Conservation (phyloP, 2,888 invertebrate genomes). For the Tridacna gigas region DNA sequence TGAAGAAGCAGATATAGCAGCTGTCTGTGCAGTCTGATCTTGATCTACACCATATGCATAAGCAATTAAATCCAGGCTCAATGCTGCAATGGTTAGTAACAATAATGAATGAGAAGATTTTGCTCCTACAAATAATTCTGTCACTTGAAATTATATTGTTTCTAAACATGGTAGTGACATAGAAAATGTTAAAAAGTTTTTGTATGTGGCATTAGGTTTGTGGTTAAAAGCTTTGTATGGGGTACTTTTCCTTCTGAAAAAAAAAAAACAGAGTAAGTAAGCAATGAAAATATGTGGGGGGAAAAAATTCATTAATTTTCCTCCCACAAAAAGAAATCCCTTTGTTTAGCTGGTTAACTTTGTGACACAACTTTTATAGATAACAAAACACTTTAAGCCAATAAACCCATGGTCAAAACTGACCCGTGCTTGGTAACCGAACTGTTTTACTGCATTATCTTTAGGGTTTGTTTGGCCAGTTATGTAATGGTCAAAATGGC, state of each 20-base stretch:
- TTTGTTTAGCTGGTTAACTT: slow-evolving; percentile 14
- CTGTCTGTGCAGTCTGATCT: too few relatives aligned
- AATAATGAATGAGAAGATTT: too few relatives aligned
- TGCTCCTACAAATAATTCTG: too few relatives aligned
- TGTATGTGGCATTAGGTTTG: too few relatives aligned
- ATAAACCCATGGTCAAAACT: slow-evolving; percentile 45
- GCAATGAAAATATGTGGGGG: not conserved
- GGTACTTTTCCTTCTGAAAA: not conserved
- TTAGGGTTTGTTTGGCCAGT: slow-evolving; percentile 43
- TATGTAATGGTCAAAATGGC: slow-evolving; percentile 59
- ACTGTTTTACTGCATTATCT: slow-evolving; percentile 63
- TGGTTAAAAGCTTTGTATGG: not conserved
- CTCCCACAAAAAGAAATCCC: slow-evolving; percentile 20
- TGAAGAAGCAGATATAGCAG: too few relatives aligned
- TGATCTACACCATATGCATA: too few relatives aligned
- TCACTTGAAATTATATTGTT: too few relatives aligned
- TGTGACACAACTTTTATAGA: slow-evolving; percentile 28
- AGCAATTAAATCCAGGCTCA: too few relatives aligned
- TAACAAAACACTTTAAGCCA: slow-evolving; percentile 64
- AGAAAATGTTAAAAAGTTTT: too few relatives aligned
- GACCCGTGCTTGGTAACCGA: slow-evolving; percentile 53
- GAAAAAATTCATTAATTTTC: slow-evolving; percentile 16
- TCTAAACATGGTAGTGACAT: too few relatives aligned
- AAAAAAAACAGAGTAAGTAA: not conserved
- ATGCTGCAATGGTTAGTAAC: too few relatives aligned